Conservation (phyloP, 1,140 invertebrate genomes). For the Saxidomus purpurata region DNA sequence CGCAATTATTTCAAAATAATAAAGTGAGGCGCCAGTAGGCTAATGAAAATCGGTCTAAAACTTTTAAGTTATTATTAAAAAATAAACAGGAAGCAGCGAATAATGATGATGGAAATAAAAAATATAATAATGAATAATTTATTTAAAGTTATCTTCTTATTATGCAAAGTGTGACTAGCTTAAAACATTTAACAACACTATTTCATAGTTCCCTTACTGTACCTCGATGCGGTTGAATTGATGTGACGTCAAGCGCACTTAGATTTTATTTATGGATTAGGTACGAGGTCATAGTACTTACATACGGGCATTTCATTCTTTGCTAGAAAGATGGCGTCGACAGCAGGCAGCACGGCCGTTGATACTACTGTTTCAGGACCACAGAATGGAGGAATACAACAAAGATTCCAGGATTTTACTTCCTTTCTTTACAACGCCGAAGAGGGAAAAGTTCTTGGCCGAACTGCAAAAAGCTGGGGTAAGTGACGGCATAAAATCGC, state of each 20-base stretch:
- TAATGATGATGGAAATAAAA: no score
- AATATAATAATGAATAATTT: no score
- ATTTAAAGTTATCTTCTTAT: no score
- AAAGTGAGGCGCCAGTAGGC: no score
- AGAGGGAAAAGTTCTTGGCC: conserved; percentile 70
- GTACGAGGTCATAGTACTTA: conserved; percentile 28
- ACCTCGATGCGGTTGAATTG: conserved; percentile 33
- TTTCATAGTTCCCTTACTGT: not conserved
- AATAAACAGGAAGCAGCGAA: no score
- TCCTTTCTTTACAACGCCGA: conserved; percentile 74
- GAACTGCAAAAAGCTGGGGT: conserved; percentile 76
- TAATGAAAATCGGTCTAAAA: no score
- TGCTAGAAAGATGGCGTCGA: conserved; percentile 66
- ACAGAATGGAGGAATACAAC: conserved; percentile 64
- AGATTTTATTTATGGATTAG: conserved; percentile 67
- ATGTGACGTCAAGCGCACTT: conserved; percentile 57
- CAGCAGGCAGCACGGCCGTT: conserved; percentile 66
- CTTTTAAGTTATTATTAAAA: no score
- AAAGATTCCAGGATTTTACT: conserved; percentile 62
- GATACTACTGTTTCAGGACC: conserved; percentile 63
- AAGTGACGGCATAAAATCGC: conserved; percentile 43
- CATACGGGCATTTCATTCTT: conserved; percentile 66
- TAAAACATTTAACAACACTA: no score
- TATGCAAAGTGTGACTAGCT: no score
- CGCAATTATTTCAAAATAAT: no score